phyloP scores from a whole-genome alignment of 2,888 invertebrate genomes.

The Sympetrum striolatum region DNA sequence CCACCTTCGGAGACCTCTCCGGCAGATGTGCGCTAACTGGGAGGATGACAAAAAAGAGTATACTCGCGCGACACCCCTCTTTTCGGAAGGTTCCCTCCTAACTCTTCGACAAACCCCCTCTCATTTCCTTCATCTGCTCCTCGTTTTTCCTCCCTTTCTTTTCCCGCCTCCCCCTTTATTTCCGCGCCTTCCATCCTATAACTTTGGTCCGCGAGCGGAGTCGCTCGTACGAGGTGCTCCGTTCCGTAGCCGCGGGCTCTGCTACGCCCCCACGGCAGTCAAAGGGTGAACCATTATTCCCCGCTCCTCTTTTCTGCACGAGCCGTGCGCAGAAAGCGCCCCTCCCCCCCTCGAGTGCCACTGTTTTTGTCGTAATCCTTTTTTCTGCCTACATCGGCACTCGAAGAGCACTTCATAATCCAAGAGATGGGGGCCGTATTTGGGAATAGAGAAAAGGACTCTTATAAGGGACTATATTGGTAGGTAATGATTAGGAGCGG shows the following conservation, averaged over 20 bases:
- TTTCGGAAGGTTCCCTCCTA: neutral
- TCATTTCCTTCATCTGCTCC: neutral
- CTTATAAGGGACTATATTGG: neutral
- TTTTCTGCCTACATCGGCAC: neutral
- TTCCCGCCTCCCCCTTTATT: neutral
- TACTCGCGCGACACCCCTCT: neutral
- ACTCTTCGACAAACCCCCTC: neutral
- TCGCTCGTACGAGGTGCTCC: neutral
- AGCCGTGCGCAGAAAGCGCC: neutral
- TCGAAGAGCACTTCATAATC: neutral
- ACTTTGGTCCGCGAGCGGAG: neutral
- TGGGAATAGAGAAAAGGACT: neutral
- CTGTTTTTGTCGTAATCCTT: neutral
- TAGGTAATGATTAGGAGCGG: neutral
- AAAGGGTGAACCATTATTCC: constrained; percentile 40
- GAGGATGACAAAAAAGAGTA: neutral
- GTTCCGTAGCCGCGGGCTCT: neutral
- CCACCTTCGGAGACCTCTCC: constrained; percentile 33
- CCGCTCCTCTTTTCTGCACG: neutral
- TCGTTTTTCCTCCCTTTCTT: neutral
- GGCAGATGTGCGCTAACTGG: constrained; percentile 11
- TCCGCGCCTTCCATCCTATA: neutral
- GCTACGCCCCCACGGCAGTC: constrained; percentile 26
- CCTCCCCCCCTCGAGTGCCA: neutral
- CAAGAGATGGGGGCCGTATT: neutral